These are phyloP conservation scores for Rallus limicola DNA, from an alignment of 2,113 vertebrate species.

Conservation along the genomic window DNA sequence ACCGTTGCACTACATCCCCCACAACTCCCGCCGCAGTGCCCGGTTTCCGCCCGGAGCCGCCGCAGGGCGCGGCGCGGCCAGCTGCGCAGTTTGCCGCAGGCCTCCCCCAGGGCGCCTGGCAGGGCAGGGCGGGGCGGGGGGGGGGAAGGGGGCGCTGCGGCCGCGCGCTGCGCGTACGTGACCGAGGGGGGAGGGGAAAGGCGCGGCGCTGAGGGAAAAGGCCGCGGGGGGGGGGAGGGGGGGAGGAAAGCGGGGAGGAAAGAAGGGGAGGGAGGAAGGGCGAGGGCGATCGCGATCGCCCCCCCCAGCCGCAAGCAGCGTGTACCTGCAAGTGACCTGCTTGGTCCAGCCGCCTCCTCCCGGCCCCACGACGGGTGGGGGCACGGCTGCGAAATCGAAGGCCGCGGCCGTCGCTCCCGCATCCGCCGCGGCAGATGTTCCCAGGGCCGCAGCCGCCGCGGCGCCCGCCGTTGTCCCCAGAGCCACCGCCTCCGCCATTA, in stretches of 20 bases:
- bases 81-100: neutral
- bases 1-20: neutral
- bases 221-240: neutral
- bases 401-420: slow-evolving; percentile 60
- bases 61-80: neutral
- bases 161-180: neutral
- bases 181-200: neutral
- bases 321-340: slow-evolving; percentile 80
- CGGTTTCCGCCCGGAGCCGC: neutral
- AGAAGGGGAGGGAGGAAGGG: neutral
- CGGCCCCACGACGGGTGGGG: slow-evolving; percentile 50
- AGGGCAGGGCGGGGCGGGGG: neutral
- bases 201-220: neutral
- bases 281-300: too few species aligned
- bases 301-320: neutral
- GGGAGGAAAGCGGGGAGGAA: too few species aligned
- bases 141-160: neutral
- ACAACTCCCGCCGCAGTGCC: too few species aligned
- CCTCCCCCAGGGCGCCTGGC: neutral
- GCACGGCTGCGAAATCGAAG: slow-evolving; percentile 34
- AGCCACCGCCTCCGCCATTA: slow-evolving; percentile 82
- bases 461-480: slow-evolving; percentile 67
- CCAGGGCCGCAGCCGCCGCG: neutral
- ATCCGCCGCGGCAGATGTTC: slow-evolving; percentile 24
- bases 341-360: slow-evolving; percentile 77